A percentile compares a stretch with the other conserved stretches of the same genome.
These are phyloP conservation scores for Lates japonicus DNA, from an alignment of 2,797 vertebrate genomes.

Conservation along the genomic window DNA sequence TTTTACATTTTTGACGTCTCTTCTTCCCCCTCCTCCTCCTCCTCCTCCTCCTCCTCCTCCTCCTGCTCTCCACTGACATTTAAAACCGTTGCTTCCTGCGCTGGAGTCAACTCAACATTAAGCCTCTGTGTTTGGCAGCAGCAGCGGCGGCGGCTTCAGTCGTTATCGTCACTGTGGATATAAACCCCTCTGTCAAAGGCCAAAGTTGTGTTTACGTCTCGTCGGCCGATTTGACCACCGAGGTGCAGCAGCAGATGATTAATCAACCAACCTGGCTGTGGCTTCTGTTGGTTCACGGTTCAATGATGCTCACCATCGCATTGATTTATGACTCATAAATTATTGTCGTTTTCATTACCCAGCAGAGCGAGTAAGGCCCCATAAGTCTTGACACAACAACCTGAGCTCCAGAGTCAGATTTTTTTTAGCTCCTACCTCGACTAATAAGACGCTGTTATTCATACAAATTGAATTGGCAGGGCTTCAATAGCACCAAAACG, in stretches of 20 bases:
- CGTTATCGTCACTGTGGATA: conserved; percentile 41
- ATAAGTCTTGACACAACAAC: conserved; percentile 63
- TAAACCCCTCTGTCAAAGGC: conserved; percentile 66
- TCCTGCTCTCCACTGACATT: conserved; percentile 65
- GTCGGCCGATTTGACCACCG: conserved; percentile 44
- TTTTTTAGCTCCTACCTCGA: conserved; percentile 37
- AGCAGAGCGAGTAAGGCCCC: conserved; percentile 41
- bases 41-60: too few relatives aligned
- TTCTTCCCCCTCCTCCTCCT: too few relatives aligned
- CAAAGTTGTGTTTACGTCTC: conserved; percentile 66
- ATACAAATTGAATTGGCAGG: conserved; percentile 58
- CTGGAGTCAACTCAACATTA: conserved; percentile 41
- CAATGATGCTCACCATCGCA: conserved; percentile 56
- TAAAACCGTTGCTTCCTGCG: conserved; percentile 56
- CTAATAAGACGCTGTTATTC: conserved; percentile 55
- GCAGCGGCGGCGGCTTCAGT: conserved; percentile 32
- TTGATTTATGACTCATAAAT: conserved; percentile 77
- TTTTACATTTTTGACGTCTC: neutral
- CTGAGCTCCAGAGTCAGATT: conserved; percentile 40
- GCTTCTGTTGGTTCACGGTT: conserved; percentile 67
- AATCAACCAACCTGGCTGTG: conserved; percentile 71
- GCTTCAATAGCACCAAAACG: conserved; percentile 52
- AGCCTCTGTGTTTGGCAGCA: conserved; percentile 45
- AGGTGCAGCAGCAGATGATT: conserved; percentile 66
- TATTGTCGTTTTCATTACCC: conserved; percentile 75